phyloP scores from a whole-genome alignment of 2,113 vertebrate species.

The Anoplopoma fimbria region DNA sequence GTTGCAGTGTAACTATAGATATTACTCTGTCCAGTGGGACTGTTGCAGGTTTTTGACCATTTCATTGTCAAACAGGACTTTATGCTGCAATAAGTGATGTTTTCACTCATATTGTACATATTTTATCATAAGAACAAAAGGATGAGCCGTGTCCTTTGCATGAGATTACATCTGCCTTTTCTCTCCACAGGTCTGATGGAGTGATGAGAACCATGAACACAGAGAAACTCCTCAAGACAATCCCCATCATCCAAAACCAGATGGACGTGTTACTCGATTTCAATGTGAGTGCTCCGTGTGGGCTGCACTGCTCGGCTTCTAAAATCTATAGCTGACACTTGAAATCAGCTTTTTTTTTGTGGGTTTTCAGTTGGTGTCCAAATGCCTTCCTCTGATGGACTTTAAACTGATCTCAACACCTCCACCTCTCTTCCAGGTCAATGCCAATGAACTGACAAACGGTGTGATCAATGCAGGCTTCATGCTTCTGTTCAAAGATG shows the following conservation, averaged over 20 bases:
- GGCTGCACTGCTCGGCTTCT: background rate
- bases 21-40: rapidly evolving
- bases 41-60: background rate
- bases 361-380: background rate
- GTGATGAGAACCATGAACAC: slow-evolving; percentile 97
- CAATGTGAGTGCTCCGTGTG: slow-evolving; percentile 86
- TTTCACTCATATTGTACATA: background rate
- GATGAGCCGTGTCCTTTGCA: background rate
- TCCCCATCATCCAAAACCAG: slow-evolving; percentile 94
- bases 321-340: background rate
- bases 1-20: background rate
- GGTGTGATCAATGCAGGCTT: slow-evolving; percentile 98
- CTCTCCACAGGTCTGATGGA: slow-evolving; percentile 88
- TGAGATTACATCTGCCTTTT: background rate
- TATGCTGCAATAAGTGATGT: background rate
- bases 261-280: slow-evolving; percentile 96
- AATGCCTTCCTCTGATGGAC: background rate
- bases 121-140: no score
- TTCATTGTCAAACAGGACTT: background rate
- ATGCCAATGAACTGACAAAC: slow-evolving; percentile 97
- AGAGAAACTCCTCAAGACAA: slow-evolving; percentile 94
- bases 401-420: background rate
- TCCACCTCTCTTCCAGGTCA: slow-evolving; percentile 85
- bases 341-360: background rate
- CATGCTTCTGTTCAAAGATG: slow-evolving; percentile 99